Conservation (phyloP, 2,888 invertebrate genomes). For the Tridacna crocea region DNA sequence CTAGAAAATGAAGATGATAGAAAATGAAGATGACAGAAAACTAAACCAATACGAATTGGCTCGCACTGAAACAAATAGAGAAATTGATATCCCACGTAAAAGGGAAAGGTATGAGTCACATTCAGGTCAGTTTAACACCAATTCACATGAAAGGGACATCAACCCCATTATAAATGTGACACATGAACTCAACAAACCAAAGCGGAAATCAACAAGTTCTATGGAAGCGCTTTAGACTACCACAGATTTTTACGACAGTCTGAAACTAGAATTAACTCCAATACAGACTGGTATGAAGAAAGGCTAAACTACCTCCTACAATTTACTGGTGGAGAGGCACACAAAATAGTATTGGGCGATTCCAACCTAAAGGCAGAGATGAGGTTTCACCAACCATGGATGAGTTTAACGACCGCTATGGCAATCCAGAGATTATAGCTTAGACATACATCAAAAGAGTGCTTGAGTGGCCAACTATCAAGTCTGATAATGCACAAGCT, state of each 20-base stretch:
- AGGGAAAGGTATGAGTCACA: neutral
- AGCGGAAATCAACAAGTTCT: neutral
- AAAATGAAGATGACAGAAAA: neutral
- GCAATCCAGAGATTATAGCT: no score
- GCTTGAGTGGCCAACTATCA: slow-evolving; percentile 35
- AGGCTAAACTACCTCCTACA: slow-evolving; percentile 6
- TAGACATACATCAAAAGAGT: slow-evolving; percentile 32
- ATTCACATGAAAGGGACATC: neutral
- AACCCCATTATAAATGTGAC: neutral
- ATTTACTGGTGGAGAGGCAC: neutral
- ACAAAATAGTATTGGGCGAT: slow-evolving; percentile 2
- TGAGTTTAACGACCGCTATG: no score
- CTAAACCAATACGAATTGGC: neutral
- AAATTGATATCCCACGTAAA: neutral
- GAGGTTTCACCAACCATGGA: slow-evolving; percentile 21
- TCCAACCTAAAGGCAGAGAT: slow-evolving; percentile 5
- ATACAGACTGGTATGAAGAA: slow-evolving; percentile 2
- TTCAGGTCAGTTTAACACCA: no score
- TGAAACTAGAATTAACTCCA: neutral
- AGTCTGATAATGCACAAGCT: slow-evolving; percentile 20
- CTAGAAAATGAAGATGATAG: no score
- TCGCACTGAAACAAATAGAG: neutral
- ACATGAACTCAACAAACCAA: neutral
- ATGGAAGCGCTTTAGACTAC: neutral
- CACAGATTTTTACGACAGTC: neutral